phyloP scores from a whole-genome alignment of 1,140 invertebrate species.

The Trichogramma pretiosum region DNA sequence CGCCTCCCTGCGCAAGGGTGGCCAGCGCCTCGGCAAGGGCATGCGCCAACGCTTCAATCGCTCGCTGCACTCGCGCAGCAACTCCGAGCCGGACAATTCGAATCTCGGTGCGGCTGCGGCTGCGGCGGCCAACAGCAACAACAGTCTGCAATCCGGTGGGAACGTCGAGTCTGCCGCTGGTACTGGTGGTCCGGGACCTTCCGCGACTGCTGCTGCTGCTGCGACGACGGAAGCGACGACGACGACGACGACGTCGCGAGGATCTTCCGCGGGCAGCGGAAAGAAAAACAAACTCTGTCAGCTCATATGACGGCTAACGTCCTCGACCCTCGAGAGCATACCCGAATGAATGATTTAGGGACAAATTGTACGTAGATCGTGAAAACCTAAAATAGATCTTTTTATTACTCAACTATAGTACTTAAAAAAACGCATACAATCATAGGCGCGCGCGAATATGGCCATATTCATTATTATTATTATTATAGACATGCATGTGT shows the following conservation, averaged over 20 bases:
- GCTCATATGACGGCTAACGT: slow-evolving; percentile 44
- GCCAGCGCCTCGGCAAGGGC: slow-evolving; percentile 42
- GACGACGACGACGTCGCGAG: slow-evolving; percentile 38
- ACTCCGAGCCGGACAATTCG: slow-evolving; percentile 28
- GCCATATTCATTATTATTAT: too few species aligned
- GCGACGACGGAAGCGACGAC: slow-evolving; percentile 22
- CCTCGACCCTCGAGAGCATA: slow-evolving; percentile 40
- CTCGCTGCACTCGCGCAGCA: slow-evolving; percentile 48
- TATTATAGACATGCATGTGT: too few species aligned
- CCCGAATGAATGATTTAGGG: slow-evolving; percentile 38
- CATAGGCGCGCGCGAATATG: too few species aligned
- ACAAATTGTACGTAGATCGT: too few species aligned
- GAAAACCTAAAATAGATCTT: too few species aligned
- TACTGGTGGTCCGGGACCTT: neutral
- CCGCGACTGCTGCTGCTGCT: neutral
- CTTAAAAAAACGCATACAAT: too few species aligned
- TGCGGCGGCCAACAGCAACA: neutral
- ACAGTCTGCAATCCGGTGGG: neutral
- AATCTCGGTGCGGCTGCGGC: too few species aligned
- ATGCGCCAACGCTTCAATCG: slow-evolving; percentile 39
- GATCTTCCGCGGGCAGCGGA: slow-evolving; percentile 39
- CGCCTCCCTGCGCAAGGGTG: slow-evolving; percentile 46
- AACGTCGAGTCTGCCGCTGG: neutral
- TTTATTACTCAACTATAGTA: too few species aligned
- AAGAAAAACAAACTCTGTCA: slow-evolving; percentile 42